phyloP scores from a whole-genome alignment of 2,888 invertebrate species.

The Ditylenchus weischeri region DNA sequence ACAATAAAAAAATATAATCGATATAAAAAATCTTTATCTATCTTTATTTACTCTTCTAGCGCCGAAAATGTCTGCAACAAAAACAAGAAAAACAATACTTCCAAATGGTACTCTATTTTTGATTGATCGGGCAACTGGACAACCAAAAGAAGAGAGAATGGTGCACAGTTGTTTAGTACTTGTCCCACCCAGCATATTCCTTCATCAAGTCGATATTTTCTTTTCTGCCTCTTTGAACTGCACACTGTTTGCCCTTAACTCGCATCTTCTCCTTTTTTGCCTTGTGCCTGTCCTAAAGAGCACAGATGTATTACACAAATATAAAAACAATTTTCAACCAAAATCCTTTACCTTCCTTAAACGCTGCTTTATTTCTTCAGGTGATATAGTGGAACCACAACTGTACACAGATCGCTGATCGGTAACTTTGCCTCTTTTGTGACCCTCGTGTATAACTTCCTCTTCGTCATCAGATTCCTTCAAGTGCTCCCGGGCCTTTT shows the following conservation, averaged over 20 bases:
- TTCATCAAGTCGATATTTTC: constrained; percentile 51
- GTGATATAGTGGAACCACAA: constrained; percentile 45
- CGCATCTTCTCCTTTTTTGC: constrained; percentile 50
- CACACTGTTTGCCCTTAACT: constrained; percentile 55
- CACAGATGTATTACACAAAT: constrained; percentile 4
- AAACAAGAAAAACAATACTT: too few relatives aligned
- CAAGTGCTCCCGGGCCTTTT: constrained; percentile 1
- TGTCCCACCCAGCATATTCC: constrained; percentile 55
- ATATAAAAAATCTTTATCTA: too few relatives aligned
- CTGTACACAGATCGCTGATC: constrained; percentile 32
- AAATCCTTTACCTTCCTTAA: constrained; percentile 34
- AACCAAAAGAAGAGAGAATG: neutral
- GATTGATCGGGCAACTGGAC: neutral
- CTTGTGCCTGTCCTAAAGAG: constrained; percentile 37
- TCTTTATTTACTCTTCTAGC: neutral
- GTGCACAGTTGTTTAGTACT: constrained; percentile 22
- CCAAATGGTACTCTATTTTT: neutral
- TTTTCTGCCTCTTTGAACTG: constrained; percentile 51
- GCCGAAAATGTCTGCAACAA: neutral
- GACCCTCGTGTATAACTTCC: constrained; percentile 8
- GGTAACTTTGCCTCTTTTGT: constrained; percentile 28
- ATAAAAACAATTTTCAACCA: neutral
- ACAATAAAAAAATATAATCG: too few relatives aligned
- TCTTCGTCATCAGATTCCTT: constrained; percentile 13
- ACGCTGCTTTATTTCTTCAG: constrained; percentile 50